A percentile compares a stretch with the other conserved stretches of the same genome.
Evolutionary conservation across 2,797 vertebrate species (phyloP).

Genomic region (Borostomias antarcticus): DNA sequence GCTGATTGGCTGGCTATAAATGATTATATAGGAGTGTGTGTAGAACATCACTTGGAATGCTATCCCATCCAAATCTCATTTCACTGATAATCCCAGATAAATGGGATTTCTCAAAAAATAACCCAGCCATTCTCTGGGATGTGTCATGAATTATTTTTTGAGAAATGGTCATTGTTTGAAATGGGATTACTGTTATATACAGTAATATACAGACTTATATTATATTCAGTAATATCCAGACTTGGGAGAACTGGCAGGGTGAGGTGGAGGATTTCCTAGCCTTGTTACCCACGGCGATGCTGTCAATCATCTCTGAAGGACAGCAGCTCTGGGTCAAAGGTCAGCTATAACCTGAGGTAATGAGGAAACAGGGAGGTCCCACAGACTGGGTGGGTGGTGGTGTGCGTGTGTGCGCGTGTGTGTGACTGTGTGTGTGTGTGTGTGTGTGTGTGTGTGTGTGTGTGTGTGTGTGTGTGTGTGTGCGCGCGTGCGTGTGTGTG

Average conservation of each 20-base stretch:
- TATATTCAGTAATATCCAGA: slow-evolving; percentile 75
- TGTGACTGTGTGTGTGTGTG: background rate
- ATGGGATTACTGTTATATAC: slow-evolving; percentile 78
- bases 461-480: background rate
- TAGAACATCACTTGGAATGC: slow-evolving; percentile 51
- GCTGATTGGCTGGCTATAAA: background rate
- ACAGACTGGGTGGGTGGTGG: slow-evolving; percentile 24
- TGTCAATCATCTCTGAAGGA: slow-evolving; percentile 66
- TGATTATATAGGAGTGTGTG: slow-evolving; percentile 15
- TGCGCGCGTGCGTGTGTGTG: slow-evolving; percentile 21
- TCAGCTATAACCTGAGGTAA: slow-evolving; percentile 69
- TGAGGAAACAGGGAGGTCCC: slow-evolving; percentile 41
- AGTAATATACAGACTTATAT: too few species aligned
- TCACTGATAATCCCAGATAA: slow-evolving; percentile 62
- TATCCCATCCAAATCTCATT: slow-evolving; percentile 67
- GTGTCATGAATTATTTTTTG: slow-evolving; percentile 73
- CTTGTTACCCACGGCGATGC: slow-evolving; percentile 24
- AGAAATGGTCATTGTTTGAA: slow-evolving; percentile 76
- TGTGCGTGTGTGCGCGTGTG: slow-evolving; percentile 11
- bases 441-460: slow-evolving; percentile 3
- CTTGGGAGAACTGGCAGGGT: slow-evolving; percentile 25
- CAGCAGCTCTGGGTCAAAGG: slow-evolving; percentile 55
- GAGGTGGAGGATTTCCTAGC: slow-evolving; percentile 28
- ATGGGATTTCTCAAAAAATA: slow-evolving; percentile 74
- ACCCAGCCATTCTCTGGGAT: slow-evolving; percentile 55